Conservation (phyloP, 2,888 invertebrate species). For the Cistogaster globosa region DNA sequence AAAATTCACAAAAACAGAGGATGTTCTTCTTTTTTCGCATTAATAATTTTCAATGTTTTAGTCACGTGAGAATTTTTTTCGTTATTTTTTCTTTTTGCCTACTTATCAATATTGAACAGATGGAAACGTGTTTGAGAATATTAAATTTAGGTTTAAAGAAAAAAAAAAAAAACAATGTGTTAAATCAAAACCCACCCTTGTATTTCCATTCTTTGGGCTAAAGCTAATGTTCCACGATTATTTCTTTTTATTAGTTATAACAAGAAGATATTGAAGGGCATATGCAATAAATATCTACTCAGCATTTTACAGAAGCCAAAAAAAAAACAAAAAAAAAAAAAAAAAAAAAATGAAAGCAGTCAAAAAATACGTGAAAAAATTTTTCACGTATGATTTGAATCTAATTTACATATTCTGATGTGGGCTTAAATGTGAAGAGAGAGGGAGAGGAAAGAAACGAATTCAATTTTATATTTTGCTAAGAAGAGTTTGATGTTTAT, state of each 20-base stretch:
- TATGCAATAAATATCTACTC: too few species aligned
- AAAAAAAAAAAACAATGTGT: neutral
- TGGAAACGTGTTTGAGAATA: constrained; percentile 40
- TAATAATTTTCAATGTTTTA: constrained; percentile 45
- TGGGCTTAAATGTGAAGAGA: too few species aligned
- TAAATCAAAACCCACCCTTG: neutral
- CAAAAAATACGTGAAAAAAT: too few species aligned
- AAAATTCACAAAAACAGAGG: constrained; percentile 27
- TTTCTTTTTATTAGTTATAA: neutral
- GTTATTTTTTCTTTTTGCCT: neutral
- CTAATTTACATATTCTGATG: too few species aligned
- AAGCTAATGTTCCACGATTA: neutral
- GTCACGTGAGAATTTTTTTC: constrained; percentile 53
- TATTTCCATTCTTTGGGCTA: neutral
- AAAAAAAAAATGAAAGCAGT: too few species aligned
- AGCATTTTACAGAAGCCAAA: too few species aligned
- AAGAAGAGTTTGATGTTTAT: too few species aligned
- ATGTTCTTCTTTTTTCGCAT: neutral
- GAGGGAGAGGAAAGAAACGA: too few species aligned
- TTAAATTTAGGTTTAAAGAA: constrained; percentile 41
- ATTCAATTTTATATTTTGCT: too few species aligned
- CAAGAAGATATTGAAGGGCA: too few species aligned
- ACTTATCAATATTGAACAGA: constrained; percentile 34
- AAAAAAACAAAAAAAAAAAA: too few species aligned
- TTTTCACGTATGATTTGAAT: too few species aligned